Conservation (phyloP, 1,140 invertebrate species). For the Drosophila micromelanica region DNA sequence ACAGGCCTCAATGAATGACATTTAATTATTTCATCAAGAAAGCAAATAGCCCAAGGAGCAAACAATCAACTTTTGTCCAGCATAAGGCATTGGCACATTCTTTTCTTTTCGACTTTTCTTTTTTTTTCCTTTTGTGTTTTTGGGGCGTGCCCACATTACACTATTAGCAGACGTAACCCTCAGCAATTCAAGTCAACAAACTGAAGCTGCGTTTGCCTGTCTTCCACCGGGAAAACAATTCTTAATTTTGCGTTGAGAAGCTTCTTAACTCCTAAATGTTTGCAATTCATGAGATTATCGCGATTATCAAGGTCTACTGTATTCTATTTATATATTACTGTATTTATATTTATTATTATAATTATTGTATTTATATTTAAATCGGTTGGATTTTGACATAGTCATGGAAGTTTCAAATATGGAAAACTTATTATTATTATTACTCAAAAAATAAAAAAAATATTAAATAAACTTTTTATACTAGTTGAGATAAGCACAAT, state of each 20-base stretch:
- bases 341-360: too few species aligned
- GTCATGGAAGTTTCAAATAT: too few species aligned
- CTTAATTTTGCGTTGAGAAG: constrained; percentile 19
- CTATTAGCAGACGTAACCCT: constrained; percentile 20
- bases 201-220: constrained; percentile 33
- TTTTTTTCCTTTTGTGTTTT: constrained; percentile 9
- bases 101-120: constrained; percentile 4
- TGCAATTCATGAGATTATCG: constrained; percentile 11
- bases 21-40: constrained; percentile 83
- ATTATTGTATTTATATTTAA: too few species aligned
- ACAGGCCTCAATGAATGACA: constrained; percentile 79
- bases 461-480: too few species aligned
- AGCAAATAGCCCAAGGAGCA: constrained; percentile 78
- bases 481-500: too few species aligned
- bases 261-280: too few species aligned
- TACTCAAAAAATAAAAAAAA: too few species aligned
- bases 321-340: too few species aligned
- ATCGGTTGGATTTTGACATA: too few species aligned
- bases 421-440: too few species aligned
- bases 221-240: constrained; percentile 2
- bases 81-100: constrained; percentile 57
- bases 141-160: constrained; percentile 20
- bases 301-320: too few species aligned
- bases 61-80: constrained; percentile 71
- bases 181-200: not conserved